Evolutionary conservation across 2,113 vertebrate species (phyloP).

Genomic region (Lathamus discolor): DNA sequence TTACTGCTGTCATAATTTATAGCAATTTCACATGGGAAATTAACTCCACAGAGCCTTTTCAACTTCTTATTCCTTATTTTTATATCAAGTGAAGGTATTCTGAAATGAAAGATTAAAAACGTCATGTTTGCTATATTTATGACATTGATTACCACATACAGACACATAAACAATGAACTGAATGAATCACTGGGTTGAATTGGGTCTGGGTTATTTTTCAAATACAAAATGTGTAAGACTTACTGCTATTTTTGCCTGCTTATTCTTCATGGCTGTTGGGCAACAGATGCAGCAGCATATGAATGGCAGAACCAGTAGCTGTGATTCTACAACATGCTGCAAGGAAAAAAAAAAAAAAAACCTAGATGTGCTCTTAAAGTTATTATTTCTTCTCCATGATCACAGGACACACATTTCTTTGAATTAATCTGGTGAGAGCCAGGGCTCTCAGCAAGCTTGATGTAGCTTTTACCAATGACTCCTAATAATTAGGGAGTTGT

Average conservation of each 20-base stretch:
- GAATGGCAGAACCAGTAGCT: conserved; percentile 1
- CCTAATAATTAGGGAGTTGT: conserved; percentile 39
- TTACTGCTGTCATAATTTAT: not conserved
- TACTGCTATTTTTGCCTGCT: not conserved
- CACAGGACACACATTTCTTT: conserved; percentile 9
- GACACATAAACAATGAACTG: not conserved
- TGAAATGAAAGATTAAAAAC: not conserved
- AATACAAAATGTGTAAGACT: not conserved
- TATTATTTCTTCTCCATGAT: conserved; percentile 24
- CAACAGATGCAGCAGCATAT: not conserved
- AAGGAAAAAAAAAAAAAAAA: not conserved
- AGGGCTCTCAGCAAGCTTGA: not conserved
- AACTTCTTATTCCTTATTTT: not conserved
- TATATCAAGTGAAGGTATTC: not conserved
- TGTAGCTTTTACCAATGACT: not conserved
- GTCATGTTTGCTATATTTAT: not conserved
- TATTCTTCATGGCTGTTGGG: not conserved
- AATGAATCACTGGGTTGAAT: not conserved
- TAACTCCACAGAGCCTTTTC: not conserved
- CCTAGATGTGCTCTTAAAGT: conserved; percentile 15
- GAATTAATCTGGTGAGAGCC: not conserved
- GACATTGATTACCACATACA: not conserved
- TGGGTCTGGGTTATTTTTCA: not conserved
- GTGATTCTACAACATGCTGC: not conserved
- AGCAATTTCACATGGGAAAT: not conserved